Conservation (phyloP, 2,113 vertebrate species). For the Epinephelus fuscoguttatus region DNA sequence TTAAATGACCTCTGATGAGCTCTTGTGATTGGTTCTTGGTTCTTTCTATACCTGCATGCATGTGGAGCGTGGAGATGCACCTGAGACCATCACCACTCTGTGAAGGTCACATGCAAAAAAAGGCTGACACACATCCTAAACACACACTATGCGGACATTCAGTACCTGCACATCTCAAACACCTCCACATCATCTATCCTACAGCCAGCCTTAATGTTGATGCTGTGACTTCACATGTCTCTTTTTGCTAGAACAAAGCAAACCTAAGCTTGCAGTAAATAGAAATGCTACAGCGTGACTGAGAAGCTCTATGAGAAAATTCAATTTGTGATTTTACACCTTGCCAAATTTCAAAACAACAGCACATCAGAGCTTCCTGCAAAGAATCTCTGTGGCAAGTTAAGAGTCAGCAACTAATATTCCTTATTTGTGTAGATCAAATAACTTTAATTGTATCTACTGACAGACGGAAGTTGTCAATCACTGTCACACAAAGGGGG, state of each 20-base stretch:
- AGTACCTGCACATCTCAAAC: not conserved
- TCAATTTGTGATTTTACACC: not conserved
- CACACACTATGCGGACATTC: constrained; percentile 20
- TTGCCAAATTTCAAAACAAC: constrained; percentile 27
- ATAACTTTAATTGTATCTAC: constrained; percentile 20
- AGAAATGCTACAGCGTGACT: not conserved
- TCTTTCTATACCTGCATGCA: constrained; percentile 31
- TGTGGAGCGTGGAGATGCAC: constrained; percentile 29
- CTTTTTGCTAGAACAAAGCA: not conserved
- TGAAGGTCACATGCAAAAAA: constrained; percentile 61
- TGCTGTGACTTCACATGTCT: constrained; percentile 8
- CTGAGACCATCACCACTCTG: constrained; percentile 39
- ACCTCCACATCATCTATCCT: not conserved
- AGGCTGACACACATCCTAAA: constrained; percentile 34
- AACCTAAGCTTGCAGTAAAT: not conserved
- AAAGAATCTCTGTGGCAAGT: constrained; percentile 30
- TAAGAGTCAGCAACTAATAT: constrained; percentile 17
- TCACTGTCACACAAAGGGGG: constrained; percentile 30
- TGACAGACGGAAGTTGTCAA: constrained; percentile 31
- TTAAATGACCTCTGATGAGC: constrained; percentile 57
- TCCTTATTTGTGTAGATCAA: constrained; percentile 21
- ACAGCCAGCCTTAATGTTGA: not conserved
- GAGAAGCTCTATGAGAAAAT: not conserved
- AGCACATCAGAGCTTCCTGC: not conserved
- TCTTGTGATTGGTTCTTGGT: constrained; percentile 47